Evolutionary conservation across 2,797 vertebrate species (phyloP).

Genomic region (Numenius phaeopus): DNA sequence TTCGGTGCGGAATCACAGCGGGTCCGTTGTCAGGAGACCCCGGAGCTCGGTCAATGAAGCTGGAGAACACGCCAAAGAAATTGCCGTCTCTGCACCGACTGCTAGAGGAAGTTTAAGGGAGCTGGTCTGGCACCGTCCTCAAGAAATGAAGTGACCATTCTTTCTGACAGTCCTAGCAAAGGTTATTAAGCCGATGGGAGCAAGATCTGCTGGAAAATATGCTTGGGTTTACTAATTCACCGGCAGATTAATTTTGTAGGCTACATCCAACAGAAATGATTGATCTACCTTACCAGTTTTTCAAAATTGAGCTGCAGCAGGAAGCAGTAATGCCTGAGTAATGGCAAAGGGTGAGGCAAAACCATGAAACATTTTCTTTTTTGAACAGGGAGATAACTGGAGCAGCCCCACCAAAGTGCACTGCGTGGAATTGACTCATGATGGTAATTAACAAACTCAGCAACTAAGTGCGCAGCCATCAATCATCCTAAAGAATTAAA

Average conservation of each 20-base stretch:
- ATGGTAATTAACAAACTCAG: slow-evolving; percentile 35
- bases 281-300: neutral
- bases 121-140: neutral
- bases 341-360: neutral
- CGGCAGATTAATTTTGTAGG: neutral
- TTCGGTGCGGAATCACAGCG: slow-evolving; percentile 40
- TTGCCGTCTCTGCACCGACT: slow-evolving; percentile 20
- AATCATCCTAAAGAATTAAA: slow-evolving; percentile 59
- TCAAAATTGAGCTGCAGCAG: neutral
- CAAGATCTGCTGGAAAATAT: neutral
- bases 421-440: neutral
- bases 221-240: neutral
- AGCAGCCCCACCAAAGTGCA: neutral
- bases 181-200: neutral
- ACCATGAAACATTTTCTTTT: neutral
- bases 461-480: slow-evolving; percentile 16
- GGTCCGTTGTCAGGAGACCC: slow-evolving; percentile 70
- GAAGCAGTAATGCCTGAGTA: neutral
- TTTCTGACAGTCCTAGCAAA: neutral
- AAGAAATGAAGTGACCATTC: neutral
- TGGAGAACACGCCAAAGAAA: slow-evolving; percentile 3
- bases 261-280: neutral
- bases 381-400: neutral
- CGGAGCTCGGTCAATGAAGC: slow-evolving; percentile 19
- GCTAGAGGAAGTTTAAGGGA: slow-evolving; percentile 17